Conservation (phyloP, 1,140 invertebrate genomes). For the Drosophila auraria region DNA sequence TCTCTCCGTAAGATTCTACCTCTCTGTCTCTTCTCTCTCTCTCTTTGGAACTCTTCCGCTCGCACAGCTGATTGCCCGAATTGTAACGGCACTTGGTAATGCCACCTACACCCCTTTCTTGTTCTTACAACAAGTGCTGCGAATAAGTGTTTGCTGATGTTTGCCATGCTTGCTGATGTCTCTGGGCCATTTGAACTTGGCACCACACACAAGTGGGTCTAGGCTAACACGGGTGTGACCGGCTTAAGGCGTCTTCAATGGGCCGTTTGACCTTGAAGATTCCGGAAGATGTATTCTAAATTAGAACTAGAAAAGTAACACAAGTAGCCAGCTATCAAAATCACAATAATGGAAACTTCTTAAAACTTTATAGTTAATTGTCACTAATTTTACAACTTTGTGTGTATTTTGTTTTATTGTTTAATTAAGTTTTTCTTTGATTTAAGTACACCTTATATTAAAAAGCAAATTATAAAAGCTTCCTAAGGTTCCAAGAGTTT, state of each 20-base stretch:
- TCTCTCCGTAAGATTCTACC: neutral
- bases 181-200: constrained; percentile 37
- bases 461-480: neutral
- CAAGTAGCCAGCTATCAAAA: neutral
- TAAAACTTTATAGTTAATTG: neutral
- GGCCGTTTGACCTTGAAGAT: constrained; percentile 21
- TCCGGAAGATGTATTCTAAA: neutral
- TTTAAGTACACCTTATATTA: too few species aligned
- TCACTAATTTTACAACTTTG: neutral
- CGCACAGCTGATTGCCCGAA: constrained; percentile 41
- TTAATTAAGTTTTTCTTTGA: too few species aligned
- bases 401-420: neutral
- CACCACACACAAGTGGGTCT: constrained; percentile 36
- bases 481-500: neutral
- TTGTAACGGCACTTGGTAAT: neutral
- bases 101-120: neutral
- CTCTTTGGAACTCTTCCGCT: neutral
- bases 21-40: constrained; percentile 1
- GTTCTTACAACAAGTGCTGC: constrained; percentile 44
- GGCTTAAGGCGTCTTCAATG: constrained; percentile 4
- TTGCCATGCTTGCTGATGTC: constrained; percentile 24
- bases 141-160: constrained; percentile 41
- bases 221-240: constrained; percentile 27
- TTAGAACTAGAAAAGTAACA: neutral
- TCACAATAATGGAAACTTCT: too few species aligned